A percentile compares a stretch with the other conserved stretches of the same genome.
phyloP scores from a whole-genome alignment of 2,888 invertebrate genomes.

The Candidula unifasciata region DNA sequence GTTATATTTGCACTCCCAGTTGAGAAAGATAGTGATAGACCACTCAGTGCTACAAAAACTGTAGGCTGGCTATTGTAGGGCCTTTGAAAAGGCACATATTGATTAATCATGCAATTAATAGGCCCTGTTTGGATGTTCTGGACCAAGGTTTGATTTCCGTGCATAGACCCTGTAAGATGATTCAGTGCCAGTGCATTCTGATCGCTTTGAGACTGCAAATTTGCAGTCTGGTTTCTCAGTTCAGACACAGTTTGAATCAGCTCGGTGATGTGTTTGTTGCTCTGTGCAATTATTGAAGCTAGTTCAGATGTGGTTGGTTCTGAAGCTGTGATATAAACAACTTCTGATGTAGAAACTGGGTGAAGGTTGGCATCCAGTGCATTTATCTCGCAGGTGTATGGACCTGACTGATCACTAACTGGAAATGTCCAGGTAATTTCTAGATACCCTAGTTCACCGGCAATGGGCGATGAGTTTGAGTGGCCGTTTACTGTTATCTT shows the following conservation, averaged over 20 bases:
- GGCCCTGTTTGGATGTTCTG: constrained; percentile 29
- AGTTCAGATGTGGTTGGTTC: constrained; percentile 22
- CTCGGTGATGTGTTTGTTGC: constrained; percentile 10
- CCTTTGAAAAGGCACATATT: not conserved
- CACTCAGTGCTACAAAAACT: not conserved
- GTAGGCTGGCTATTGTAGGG: constrained; percentile 19
- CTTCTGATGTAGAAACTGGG: not conserved
- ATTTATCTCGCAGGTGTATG: constrained; percentile 23
- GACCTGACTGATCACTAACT: not conserved
- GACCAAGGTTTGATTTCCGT: not conserved
- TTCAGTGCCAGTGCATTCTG: not conserved
- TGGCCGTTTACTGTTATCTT: constrained; percentile 9
- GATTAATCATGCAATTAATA: not conserved
- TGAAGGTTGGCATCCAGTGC: not conserved
- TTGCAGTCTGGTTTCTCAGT: not conserved
- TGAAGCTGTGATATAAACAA: not conserved
- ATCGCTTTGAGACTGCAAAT: not conserved
- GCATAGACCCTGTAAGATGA: not conserved
- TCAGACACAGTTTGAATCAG: not conserved
- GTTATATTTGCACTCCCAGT: too few relatives aligned
- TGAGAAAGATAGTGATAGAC: not conserved
- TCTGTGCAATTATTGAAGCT: not conserved
- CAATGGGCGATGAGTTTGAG: not conserved
- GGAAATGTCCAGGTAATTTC: constrained; percentile 26
- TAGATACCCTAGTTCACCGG: constrained; percentile 27